phyloP scores from a whole-genome alignment of 1,140 invertebrate genomes.

The Tetragnatha versicolor region DNA sequence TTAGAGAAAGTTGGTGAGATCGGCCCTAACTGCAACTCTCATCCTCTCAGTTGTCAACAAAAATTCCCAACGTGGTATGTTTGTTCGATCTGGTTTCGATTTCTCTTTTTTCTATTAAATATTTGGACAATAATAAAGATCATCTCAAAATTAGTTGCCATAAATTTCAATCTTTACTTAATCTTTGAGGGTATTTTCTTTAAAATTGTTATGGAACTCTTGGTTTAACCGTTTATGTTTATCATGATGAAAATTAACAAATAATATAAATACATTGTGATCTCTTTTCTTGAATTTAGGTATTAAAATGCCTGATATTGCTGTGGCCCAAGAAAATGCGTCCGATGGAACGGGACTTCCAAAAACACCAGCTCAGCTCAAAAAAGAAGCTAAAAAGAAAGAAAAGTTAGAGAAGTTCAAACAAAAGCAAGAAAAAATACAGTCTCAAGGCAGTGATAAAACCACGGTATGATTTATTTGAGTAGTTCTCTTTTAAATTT shows the following conservation, averaged over 20 bases:
- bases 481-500: too few species aligned
- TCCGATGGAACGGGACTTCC: constrained; percentile 9
- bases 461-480: constrained; percentile 2
- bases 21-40: too few species aligned
- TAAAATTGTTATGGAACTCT: too few species aligned
- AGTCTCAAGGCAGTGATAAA: constrained; percentile 31
- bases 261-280: neutral
- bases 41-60: neutral
- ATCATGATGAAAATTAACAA: neutral
- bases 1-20: too few species aligned
- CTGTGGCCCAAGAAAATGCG: neutral
- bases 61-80: neutral
- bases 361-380: constrained; percentile 47
- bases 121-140: neutral
- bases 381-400: constrained; percentile 58
- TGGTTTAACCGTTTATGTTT: too few species aligned
- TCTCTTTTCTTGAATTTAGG: neutral
- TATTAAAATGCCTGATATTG: constrained; percentile 30
- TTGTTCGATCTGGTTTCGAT: neutral
- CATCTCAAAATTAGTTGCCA: too few species aligned
- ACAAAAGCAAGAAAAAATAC: constrained; percentile 58
- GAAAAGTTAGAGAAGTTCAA: constrained; percentile 60
- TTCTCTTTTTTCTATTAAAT: neutral
- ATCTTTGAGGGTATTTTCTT: too few species aligned
- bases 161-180: too few species aligned